These are phyloP conservation scores for Uloborus plumipes DNA, from an alignment of 2,888 invertebrate species.

Conservation along the genomic window DNA sequence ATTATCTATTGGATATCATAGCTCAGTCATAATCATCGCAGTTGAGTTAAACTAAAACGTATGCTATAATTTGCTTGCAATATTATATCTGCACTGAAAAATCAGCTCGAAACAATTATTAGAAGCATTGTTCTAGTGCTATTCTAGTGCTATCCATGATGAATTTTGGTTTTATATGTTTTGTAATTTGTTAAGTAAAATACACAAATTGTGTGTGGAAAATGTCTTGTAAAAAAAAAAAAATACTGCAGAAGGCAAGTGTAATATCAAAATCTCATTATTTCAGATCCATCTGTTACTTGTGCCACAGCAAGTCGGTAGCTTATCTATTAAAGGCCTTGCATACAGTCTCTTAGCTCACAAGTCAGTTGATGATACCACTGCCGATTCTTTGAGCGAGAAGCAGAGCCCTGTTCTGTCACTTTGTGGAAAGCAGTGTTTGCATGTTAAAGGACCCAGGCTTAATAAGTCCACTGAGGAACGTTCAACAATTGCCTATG, in stretches of 20 bases:
- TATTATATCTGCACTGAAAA: too few species aligned
- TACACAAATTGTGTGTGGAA: too few species aligned
- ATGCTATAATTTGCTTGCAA: too few species aligned
- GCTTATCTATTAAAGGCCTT: slow-evolving; percentile 81
- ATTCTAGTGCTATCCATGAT: not conserved
- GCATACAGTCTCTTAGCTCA: slow-evolving; percentile 76
- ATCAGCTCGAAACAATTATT: too few species aligned
- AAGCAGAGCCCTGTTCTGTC: slow-evolving; percentile 14
- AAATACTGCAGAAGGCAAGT: not conserved
- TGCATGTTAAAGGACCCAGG: slow-evolving; percentile 75
- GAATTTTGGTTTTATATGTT: not conserved
- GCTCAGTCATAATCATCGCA: too few species aligned
- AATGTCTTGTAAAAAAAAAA: too few species aligned
- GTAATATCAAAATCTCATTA: not conserved
- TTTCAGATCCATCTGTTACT: slow-evolving; percentile 78
- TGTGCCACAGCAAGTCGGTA: slow-evolving; percentile 82
- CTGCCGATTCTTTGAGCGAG: not conserved
- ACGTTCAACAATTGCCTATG: slow-evolving; percentile 73
- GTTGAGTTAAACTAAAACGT: too few species aligned
- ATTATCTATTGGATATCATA: too few species aligned
- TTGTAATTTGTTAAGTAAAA: too few species aligned
- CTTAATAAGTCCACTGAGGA: slow-evolving; percentile 75
- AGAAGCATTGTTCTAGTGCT: not conserved
- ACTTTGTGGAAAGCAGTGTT: slow-evolving; percentile 71
- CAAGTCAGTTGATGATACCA: slow-evolving; percentile 62